Evolutionary conservation across 2,797 vertebrate genomes (phyloP).

Genomic region (Leptodactylus fallax): DNA sequence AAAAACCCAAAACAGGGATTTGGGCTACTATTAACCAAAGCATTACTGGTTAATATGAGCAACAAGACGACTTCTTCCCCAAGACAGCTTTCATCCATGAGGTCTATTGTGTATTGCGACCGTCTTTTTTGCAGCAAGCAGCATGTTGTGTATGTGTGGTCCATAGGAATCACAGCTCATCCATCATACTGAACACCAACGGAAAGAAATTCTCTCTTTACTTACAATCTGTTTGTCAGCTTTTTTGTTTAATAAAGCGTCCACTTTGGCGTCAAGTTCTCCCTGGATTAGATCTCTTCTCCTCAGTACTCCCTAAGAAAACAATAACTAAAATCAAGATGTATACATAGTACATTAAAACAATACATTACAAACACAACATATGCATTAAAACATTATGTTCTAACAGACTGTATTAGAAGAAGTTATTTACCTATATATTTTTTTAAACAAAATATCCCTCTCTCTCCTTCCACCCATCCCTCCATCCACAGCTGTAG

Average conservation of each 20-base stretch:
- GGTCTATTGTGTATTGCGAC: neutral
- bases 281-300: conserved; percentile 94
- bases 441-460: too few species aligned
- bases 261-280: conserved; percentile 87
- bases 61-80: neutral
- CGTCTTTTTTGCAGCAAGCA: neutral
- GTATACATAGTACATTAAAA: too few species aligned
- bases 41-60: neutral
- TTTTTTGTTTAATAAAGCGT: conserved; percentile 82
- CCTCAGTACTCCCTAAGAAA: conserved; percentile 85
- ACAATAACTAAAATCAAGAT: neutral
- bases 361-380: too few species aligned
- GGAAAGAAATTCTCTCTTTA: conserved; percentile 48
- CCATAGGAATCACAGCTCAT: neutral
- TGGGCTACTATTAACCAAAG: neutral
- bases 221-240: conserved; percentile 84
- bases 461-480: too few species aligned
- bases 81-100: conserved; percentile 3
- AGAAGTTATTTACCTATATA: too few species aligned
- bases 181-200: neutral
- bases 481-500: too few species aligned
- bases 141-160: neutral
- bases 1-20: neutral
- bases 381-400: too few species aligned
- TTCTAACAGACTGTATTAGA: too few species aligned